Evolutionary conservation across 2,797 vertebrate genomes (phyloP), one percentile per base, ranked within the genome.

Genomic region (Anguilla marmorata): DNA sequence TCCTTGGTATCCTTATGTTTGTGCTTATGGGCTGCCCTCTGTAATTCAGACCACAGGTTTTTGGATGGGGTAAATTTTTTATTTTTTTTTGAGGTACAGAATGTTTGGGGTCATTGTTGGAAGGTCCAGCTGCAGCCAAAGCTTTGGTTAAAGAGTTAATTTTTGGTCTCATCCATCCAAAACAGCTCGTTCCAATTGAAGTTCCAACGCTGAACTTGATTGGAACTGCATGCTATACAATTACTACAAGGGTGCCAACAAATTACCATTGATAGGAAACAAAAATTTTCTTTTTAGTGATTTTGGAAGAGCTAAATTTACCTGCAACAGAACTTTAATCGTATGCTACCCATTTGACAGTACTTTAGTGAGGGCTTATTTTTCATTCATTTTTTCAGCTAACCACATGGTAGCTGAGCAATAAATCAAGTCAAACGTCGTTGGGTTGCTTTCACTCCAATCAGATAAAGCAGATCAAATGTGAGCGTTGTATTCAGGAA

Each of bases 381-480:
- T n/a, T n/a, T n/a, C 7, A 72, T 33, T 8, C 8, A 19, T 45
- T 79, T 79, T n/a, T 50, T 50, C 45, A 82, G 79, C 45, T 48
- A 82, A 50, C 45, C 79, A n/a, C 1, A 45, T n/a, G 41, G 41
- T 50, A 82, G 76, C 30, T 37, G 69, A 82, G 79, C 45, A 82
- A 82, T 82, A 82, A 82, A 82, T 82, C 79, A 82, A 82, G 19
- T 82, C 7, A 50, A 48, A 82, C 6, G 24, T n/a, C 41, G 74
- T 82, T 45, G 8, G 45, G 16, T 12, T 50, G 19, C 79, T 33
- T 82, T 48, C 79, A 48, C 79, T 8, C 7, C 21, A 50, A n/a
- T n/a, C 79, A 50, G 79, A 50, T 82, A 82, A 24, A 12, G 76
- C 33, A 79, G 37, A 80, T 16, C 6, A 82, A 11, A 82, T 33